Conservation (phyloP, 2,888 invertebrate species). For the Leucophenga montana region DNA sequence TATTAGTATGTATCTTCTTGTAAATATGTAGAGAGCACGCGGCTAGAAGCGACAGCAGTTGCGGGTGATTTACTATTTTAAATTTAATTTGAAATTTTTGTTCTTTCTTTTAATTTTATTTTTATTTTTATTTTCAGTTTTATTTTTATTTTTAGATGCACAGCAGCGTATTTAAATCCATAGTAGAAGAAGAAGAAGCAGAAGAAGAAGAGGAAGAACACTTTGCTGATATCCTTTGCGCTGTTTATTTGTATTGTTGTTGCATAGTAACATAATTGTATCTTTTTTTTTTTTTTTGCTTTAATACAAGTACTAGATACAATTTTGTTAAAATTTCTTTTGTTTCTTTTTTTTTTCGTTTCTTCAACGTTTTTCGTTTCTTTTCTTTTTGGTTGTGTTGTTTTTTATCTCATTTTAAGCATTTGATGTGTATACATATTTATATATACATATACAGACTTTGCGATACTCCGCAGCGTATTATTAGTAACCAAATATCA, state of each 20-base stretch:
- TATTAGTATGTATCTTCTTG: no score
- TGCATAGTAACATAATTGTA: background rate
- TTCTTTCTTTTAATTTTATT: no score
- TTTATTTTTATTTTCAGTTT: background rate
- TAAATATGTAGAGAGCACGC: no score
- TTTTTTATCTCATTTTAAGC: conserved; percentile 8
- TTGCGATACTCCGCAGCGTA: conserved; percentile 73
- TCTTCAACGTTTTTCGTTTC: no score
- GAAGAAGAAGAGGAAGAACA: conserved; percentile 26
- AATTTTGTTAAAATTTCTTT: conserved; percentile 40
- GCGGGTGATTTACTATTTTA: no score
- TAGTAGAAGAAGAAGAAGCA: conserved; percentile 50
- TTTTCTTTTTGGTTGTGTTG: conserved; percentile 10
- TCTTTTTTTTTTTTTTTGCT: conserved; percentile 29
- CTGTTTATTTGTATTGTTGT: background rate
- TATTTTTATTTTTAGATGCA: background rate
- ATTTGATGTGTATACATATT: background rate
- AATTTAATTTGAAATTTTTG: no score
- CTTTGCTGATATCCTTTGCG: no score
- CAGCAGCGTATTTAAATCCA: conserved; percentile 29
- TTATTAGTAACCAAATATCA: conserved; percentile 72
- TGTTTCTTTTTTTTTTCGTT: conserved; percentile 26
- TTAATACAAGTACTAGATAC: conserved; percentile 29
- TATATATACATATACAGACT: background rate
- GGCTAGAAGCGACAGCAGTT: conserved; percentile 1